These are phyloP conservation scores for Psittacara wagleri DNA, from an alignment of 2,113 vertebrate species.

Conservation along the genomic window DNA sequence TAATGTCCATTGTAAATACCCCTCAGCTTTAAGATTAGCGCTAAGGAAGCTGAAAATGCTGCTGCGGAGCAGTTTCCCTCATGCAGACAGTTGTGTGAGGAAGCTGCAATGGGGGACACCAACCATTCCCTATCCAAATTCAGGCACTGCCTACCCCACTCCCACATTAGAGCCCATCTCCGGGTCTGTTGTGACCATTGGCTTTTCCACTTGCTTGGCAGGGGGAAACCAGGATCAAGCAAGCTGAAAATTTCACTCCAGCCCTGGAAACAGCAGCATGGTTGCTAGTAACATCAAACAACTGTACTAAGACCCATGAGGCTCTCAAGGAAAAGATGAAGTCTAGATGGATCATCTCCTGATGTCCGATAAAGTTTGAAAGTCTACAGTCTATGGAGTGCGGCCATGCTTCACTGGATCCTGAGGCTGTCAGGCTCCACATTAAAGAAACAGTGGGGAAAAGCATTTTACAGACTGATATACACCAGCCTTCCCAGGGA, in stretches of 20 bases:
- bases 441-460: neutral
- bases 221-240: neutral
- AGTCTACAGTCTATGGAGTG: neutral
- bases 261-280: neutral
- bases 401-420: neutral
- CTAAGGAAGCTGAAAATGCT: neutral
- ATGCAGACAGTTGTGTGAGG: neutral
- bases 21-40: neutral
- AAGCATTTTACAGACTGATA: neutral
- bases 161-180: neutral
- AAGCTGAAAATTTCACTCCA: neutral
- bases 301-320: neutral
- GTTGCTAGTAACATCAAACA: neutral
- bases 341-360: neutral
- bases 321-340: neutral
- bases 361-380: neutral
- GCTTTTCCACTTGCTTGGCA: neutral
- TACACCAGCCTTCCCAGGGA: neutral
- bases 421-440: neutral
- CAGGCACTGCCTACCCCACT: neutral
- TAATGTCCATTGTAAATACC: neutral
- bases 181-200: neutral
- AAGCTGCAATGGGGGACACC: neutral
- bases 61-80: neutral
- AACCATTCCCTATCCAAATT: neutral